A percentile compares a stretch with the other conserved stretches of the same genome.
Evolutionary conservation across 2,797 vertebrate species (phyloP).

Genomic region (Neostethus bicornis): DNA sequence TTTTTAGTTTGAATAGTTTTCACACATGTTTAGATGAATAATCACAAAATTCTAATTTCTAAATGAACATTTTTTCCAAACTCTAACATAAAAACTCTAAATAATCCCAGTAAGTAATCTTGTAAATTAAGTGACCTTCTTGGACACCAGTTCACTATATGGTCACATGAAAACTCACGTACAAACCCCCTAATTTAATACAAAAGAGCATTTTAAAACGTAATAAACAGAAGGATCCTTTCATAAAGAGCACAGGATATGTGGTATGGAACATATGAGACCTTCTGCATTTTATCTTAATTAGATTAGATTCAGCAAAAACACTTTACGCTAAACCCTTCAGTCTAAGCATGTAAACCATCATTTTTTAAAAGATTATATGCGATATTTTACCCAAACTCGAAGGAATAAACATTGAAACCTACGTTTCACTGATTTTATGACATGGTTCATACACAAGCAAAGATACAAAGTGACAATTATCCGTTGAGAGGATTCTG

Average conservation of each 20-base stretch:
- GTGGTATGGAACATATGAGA: neutral
- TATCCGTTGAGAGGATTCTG: neutral
- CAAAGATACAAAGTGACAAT: neutral
- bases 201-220: slow-evolving; percentile 3
- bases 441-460: neutral
- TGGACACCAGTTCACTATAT: neutral
- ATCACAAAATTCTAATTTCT: no score
- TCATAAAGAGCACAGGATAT: neutral
- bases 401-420: neutral
- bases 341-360: slow-evolving; percentile 2
- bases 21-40: no score
- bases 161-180: slow-evolving; percentile 1
- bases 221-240: neutral
- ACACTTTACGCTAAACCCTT: neutral
- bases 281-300: slow-evolving; percentile 2
- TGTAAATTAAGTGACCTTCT: slow-evolving; percentile 1
- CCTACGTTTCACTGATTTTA: neutral
- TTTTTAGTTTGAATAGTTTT: no score
- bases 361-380: no score
- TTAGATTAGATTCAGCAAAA: slow-evolving; percentile 4
- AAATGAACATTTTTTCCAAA: no score
- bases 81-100: no score
- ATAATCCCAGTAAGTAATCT: neutral
- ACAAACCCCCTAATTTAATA: slow-evolving; percentile 8
- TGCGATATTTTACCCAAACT: no score